Evolutionary conservation across 2,888 invertebrate species (phyloP).

Genomic region (Marronus borbonicus): DNA sequence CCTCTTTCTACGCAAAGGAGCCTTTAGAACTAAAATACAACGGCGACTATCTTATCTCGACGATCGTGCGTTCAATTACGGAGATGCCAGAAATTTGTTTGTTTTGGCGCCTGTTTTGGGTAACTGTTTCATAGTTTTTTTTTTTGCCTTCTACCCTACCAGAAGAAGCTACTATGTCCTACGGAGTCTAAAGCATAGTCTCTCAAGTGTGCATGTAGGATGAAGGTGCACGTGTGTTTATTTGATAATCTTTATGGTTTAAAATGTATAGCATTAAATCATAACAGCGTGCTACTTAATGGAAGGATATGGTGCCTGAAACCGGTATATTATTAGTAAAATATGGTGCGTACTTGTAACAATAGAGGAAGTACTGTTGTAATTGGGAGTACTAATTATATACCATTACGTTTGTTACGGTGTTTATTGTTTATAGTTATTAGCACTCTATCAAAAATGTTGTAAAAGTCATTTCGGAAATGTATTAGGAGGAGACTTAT

Average conservation of each 20-base stretch:
- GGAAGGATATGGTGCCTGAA: background rate
- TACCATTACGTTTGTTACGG: background rate
- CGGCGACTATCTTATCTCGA: conserved; percentile 26
- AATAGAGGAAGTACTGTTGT: background rate
- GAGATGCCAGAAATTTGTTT: conserved; percentile 39
- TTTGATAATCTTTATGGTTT: conserved; percentile 32
- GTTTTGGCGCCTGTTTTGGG: conserved; percentile 40
- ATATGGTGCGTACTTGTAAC: conserved; percentile 2
- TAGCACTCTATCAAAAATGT: conserved; percentile 3
- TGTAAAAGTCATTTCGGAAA: background rate
- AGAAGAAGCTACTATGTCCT: background rate
- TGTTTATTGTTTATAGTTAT: conserved; percentile 1
- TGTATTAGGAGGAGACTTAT: too few relatives aligned
- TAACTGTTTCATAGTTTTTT: conserved; percentile 1
- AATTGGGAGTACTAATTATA: background rate
- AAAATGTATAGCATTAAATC: conserved; percentile 16
- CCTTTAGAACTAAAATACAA: conserved; percentile 1
- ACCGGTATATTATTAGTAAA: conserved; percentile 1
- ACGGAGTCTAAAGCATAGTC: background rate
- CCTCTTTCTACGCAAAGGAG: conserved; percentile 2
- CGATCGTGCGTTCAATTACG: conserved; percentile 34
- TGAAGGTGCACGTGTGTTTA: conserved; percentile 29
- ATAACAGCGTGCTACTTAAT: conserved; percentile 8
- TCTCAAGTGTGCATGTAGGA: background rate
- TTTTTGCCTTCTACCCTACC: background rate